A percentile compares a stretch with the other conserved stretches of the same genome.
These are phyloP conservation scores for Machaerirhynchus nigripectus DNA, from an alignment of 2,113 vertebrate genomes.

Conservation along the genomic window DNA sequence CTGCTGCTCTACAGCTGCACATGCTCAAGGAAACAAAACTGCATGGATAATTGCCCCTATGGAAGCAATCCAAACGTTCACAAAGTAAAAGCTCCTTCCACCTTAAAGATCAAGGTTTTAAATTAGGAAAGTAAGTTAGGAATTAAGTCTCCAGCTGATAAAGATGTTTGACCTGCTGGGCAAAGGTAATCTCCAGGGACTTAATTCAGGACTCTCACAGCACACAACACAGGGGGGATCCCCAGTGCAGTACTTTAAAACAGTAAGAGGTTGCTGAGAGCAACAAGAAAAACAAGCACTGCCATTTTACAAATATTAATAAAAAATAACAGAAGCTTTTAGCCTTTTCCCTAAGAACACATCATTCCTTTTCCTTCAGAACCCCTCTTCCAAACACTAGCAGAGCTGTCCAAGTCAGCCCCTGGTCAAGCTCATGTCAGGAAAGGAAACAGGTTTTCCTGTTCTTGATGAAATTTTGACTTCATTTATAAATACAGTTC, in stretches of 20 bases:
- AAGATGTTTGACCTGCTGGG: background rate
- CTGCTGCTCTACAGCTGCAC: background rate
- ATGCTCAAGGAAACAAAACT: background rate
- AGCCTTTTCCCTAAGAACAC: background rate
- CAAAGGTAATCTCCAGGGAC: background rate
- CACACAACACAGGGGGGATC: background rate
- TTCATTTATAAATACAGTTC: background rate
- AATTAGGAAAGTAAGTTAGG: background rate
- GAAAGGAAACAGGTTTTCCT: background rate
- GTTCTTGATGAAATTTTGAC: background rate
- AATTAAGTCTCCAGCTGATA: background rate
- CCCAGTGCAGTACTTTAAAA: background rate
- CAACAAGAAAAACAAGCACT: background rate
- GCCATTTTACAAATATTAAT: background rate
- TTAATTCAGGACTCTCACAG: background rate
- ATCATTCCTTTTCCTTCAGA: background rate
- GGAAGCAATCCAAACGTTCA: conserved; percentile 7
- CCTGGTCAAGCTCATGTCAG: background rate
- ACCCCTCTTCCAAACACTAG: background rate
- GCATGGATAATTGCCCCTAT: background rate
- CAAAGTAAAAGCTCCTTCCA: background rate
- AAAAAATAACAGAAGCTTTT: background rate
- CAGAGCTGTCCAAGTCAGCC: background rate
- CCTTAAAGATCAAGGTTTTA: conserved; percentile 24
- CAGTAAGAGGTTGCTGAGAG: background rate